These are phyloP conservation scores for Poeciliopsis occidentalis DNA, from an alignment of 2,113 vertebrate genomes.

Conservation along the genomic window DNA sequence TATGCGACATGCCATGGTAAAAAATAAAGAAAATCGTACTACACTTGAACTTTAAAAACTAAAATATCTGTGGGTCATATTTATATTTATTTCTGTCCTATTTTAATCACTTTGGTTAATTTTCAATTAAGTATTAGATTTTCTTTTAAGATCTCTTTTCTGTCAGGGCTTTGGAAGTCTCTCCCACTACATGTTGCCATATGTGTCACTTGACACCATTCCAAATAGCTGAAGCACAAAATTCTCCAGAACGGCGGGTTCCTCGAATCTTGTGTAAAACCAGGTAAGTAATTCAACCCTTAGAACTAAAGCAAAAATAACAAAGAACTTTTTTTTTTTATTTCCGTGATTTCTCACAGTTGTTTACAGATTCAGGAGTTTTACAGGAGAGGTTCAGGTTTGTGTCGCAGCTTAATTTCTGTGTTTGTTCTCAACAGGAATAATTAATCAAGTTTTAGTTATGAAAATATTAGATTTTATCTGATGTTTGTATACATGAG, in stretches of 20 bases:
- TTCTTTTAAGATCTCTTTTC: no score
- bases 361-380: background rate
- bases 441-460: background rate
- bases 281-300: background rate
- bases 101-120: no score
- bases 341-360: background rate
- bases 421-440: background rate
- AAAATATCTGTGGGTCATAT: no score
- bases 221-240: background rate
- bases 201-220: background rate
- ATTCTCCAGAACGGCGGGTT: background rate
- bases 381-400: background rate
- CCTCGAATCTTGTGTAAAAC: background rate
- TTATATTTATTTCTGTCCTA: no score
- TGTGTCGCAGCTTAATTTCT: background rate
- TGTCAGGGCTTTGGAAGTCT: background rate
- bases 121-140: no score
- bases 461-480: background rate
- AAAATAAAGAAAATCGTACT: no score
- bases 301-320: no score
- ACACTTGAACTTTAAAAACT: no score
- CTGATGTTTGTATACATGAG: background rate
- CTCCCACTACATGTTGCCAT: background rate
- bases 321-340: background rate
- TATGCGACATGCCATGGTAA: no score